Evolutionary conservation across 2,797 vertebrate genomes (phyloP).

Genomic region (Crotalus adamanteus): DNA sequence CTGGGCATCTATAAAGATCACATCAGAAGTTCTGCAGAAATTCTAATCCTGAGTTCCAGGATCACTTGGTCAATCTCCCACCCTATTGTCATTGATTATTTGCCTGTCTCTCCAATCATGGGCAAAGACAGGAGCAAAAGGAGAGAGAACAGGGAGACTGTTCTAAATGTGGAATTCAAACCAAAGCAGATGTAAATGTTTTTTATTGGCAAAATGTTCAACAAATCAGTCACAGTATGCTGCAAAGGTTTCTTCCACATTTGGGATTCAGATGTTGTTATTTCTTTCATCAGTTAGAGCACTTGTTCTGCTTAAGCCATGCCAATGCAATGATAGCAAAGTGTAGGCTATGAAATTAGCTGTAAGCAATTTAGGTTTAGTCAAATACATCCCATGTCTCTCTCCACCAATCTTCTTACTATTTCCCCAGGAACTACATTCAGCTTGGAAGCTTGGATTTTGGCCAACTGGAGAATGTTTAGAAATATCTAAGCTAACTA

Average conservation of each 20-base stretch:
- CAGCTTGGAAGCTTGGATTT: neutral
- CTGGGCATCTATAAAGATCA: neutral
- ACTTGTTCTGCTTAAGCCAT: neutral
- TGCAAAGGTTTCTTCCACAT: neutral
- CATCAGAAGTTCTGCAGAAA: neutral
- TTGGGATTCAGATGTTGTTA: neutral
- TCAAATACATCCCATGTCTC: neutral
- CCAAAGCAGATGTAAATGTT: neutral
- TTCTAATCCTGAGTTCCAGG: neutral
- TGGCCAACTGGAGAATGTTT: neutral
- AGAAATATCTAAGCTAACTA: neutral
- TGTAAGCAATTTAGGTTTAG: neutral
- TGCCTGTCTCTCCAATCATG: neutral
- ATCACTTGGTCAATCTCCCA: no score
- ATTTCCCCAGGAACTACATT: neutral
- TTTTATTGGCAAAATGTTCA: neutral
- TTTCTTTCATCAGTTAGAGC: neutral
- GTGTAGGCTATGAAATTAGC: neutral
- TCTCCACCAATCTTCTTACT: neutral
- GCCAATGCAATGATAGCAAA: neutral
- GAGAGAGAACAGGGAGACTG: neutral
- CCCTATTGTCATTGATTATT: neutral
- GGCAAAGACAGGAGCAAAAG: neutral
- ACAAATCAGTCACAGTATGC: neutral
- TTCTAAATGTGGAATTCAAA: neutral